These are phyloP conservation scores for Coreoperca whiteheadi DNA, from an alignment of 2,113 vertebrate species.

Conservation along the genomic window DNA sequence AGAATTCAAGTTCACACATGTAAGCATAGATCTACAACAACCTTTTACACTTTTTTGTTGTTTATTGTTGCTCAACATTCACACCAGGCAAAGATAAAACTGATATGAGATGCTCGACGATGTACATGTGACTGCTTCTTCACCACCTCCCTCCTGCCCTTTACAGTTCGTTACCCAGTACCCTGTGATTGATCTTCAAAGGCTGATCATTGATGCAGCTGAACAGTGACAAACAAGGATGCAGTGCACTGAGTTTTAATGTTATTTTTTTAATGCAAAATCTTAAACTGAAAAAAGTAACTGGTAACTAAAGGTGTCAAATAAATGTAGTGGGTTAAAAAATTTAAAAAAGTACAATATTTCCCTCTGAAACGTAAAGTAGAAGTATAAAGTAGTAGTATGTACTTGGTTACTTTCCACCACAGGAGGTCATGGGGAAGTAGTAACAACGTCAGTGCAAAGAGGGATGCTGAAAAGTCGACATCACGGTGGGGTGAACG, in stretches of 20 bases:
- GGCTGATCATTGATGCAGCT: constrained; percentile 5
- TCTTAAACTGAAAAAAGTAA: not conserved
- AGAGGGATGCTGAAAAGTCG: constrained; percentile 18
- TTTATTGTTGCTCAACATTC: not conserved
- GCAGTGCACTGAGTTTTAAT: not conserved
- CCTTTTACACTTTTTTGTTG: constrained; percentile 2
- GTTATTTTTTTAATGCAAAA: not conserved
- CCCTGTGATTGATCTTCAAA: constrained; percentile 3
- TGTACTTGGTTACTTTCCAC: not conserved
- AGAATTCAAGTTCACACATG: not conserved
- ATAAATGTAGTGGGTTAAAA: not conserved
- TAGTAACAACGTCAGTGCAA: not conserved
- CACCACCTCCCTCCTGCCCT: not conserved
- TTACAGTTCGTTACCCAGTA: constrained; percentile 17
- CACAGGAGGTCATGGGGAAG: not conserved
- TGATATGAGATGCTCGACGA: not conserved
- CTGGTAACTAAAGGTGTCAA: not conserved
- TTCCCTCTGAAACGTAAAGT: not conserved
- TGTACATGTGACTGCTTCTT: not conserved
- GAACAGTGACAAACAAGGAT: constrained; percentile 33
- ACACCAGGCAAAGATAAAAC: not conserved
- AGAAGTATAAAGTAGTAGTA: not conserved
- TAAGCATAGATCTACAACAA: not conserved
- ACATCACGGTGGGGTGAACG: not conserved
- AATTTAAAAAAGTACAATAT: not conserved